Evolutionary conservation across 2,888 invertebrate genomes (phyloP), one percentile per base, ranked within the genome.

Genomic region (Dynastes hyllus): DNA sequence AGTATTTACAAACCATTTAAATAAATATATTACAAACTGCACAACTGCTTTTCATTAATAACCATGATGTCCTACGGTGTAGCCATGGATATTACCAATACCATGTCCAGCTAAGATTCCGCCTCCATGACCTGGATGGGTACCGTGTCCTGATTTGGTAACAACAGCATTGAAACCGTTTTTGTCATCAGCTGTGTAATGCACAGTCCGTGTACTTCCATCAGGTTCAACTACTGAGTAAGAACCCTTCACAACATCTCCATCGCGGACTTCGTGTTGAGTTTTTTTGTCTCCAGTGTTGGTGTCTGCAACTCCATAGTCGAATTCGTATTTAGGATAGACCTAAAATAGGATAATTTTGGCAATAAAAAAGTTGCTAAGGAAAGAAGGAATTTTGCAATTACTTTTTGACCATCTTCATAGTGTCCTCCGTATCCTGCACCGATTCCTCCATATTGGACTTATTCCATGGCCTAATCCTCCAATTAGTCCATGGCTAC

Each of bases 171-270:
- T 92, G 87, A 93, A 93, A 80, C 93, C 93, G 87, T 78, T 86
- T 82, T 92, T 91, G 82, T 92, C 92, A 58, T 93, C 93, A 85
- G 91, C 92, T 13, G 86, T 86, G 89, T 93, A 93, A 83, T 93
- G 92, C 50, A 93, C 93, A 83, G 92, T 92, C 86, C 93, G 91
- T 86, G 90, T 89, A 78, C 92, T 90, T 85, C 93, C 93, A 83
- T 92, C 92, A 11, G 93, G 92, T 84, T 93, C 93, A 29, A 92
- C 89, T 3, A 93, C 89, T 81, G 92, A 92, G 86, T 93, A 93
- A 22, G 91, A 91, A 58, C 93, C 93, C 85, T 91, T 90, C 69
- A 93, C 93, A 16, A 91, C 86, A 86, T 92, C 91, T 0, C 92
- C 93, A 87, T 91, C 91, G 0, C 90, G 89, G 27, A 88, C 86